These are phyloP conservation scores for Melangyna quadrimaculata DNA, from an alignment of 2,888 invertebrate genomes.

Conservation along the genomic window DNA sequence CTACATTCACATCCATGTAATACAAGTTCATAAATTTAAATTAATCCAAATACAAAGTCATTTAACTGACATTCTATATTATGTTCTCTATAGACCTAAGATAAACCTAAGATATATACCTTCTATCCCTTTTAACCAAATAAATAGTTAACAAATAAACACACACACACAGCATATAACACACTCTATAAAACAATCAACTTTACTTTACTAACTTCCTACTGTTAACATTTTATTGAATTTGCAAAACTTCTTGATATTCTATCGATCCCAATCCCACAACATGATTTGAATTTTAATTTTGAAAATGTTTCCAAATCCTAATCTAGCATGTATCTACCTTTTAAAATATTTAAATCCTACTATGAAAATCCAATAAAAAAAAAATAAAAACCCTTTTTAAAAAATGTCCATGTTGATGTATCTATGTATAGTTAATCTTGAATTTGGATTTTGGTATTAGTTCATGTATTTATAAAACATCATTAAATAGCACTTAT, in stretches of 20 bases:
- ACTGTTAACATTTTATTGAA: neutral
- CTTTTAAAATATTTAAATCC: neutral
- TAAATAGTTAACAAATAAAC: neutral
- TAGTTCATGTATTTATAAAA: too few relatives aligned
- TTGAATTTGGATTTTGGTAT: neutral
- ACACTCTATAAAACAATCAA: neutral
- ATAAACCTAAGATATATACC: too few relatives aligned
- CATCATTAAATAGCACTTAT: slow-evolving; percentile 17
- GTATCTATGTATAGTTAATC: neutral
- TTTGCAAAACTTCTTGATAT: neutral
- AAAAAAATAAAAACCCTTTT: neutral
- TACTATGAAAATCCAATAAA: neutral
- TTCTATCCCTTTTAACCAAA: neutral
- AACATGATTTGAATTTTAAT: neutral
- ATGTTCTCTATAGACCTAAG: too few relatives aligned
- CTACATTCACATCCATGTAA: neutral
- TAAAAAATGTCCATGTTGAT: neutral
- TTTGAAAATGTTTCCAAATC: neutral
- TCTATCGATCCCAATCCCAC: neutral
- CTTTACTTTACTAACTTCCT: neutral
- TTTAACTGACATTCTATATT: neutral
- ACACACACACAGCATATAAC: neutral
- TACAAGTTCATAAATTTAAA: neutral
- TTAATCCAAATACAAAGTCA: neutral
- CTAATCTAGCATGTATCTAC: neutral